Evolutionary conservation across 2,797 vertebrate species (phyloP).

Genomic region (Spinus pinus): DNA sequence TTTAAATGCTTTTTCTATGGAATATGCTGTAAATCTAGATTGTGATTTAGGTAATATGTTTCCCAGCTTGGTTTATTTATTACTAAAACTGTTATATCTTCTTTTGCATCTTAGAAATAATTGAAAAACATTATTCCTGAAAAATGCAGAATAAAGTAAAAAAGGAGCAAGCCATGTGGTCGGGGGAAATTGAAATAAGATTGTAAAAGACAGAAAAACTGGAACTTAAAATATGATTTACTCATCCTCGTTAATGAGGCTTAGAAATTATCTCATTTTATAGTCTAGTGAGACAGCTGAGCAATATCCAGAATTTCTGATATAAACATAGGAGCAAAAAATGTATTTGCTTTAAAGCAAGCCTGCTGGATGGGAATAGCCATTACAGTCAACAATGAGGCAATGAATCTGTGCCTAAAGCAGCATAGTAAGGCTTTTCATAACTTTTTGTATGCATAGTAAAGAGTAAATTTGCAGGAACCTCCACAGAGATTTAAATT

Average conservation of each 20-base stretch:
- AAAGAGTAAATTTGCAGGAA: conserved; percentile 78
- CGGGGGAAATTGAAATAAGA: neutral
- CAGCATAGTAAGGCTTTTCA: conserved; percentile 73
- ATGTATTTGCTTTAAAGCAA: conserved; percentile 56
- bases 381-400: conserved; percentile 62
- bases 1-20: neutral
- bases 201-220: neutral
- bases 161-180: neutral
- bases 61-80: neutral
- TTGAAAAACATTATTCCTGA: neutral
- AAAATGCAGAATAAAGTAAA: neutral
- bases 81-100: neutral
- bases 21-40: neutral
- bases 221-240: conserved; percentile 16
- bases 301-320: conserved; percentile 55
- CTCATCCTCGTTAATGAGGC: neutral
- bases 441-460: conserved; percentile 74
- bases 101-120: neutral
- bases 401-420: conserved; percentile 79
- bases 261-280: conserved; percentile 42
- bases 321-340: conserved; percentile 37
- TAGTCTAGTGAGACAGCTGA: conserved; percentile 33
- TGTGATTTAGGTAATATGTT: neutral
- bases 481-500: conserved; percentile 81
- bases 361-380: conserved; percentile 66